Conservation (phyloP, 1,140 invertebrate genomes). For the Pristionchus pacificus region DNA sequence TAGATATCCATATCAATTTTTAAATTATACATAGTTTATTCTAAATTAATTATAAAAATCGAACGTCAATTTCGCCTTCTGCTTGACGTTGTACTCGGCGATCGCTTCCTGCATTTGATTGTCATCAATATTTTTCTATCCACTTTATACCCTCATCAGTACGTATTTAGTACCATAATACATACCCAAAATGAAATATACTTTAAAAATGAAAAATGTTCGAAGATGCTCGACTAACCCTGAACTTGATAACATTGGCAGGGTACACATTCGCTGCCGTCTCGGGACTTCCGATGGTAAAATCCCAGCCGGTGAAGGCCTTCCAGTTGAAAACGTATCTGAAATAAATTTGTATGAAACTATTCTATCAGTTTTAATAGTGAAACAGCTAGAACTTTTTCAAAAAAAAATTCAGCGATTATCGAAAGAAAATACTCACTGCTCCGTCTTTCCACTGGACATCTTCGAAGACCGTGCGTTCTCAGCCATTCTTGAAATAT, state of each 20-base stretch:
- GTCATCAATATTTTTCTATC: background rate
- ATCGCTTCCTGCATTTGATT: slow-evolving; percentile 38
- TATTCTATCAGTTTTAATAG: no score
- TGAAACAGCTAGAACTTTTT: no score
- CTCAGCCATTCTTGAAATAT: slow-evolving; percentile 77
- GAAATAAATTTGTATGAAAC: no score
- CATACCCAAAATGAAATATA: background rate
- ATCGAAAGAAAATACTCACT: no score
- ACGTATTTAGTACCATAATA: no score
- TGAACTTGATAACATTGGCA: slow-evolving; percentile 49
- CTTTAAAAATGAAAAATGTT: background rate
- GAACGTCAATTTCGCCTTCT: slow-evolving; percentile 34
- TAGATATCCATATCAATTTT: no score
- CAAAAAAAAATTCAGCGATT: no score
- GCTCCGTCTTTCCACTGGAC: slow-evolving; percentile 84
- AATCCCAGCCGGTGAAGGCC: slow-evolving; percentile 93
- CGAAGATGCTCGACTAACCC: slow-evolving; percentile 20
- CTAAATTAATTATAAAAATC: no score
- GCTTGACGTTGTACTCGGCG: slow-evolving; percentile 42
- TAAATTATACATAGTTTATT: no score
- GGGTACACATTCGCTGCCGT: slow-evolving; percentile 75
- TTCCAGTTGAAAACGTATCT: slow-evolving; percentile 84
- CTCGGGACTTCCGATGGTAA: slow-evolving; percentile 69
- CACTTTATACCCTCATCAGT: background rate
- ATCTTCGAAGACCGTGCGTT: slow-evolving; percentile 88